Evolutionary conservation across 2,797 vertebrate species (phyloP).

Genomic region (Salmo trutta): DNA sequence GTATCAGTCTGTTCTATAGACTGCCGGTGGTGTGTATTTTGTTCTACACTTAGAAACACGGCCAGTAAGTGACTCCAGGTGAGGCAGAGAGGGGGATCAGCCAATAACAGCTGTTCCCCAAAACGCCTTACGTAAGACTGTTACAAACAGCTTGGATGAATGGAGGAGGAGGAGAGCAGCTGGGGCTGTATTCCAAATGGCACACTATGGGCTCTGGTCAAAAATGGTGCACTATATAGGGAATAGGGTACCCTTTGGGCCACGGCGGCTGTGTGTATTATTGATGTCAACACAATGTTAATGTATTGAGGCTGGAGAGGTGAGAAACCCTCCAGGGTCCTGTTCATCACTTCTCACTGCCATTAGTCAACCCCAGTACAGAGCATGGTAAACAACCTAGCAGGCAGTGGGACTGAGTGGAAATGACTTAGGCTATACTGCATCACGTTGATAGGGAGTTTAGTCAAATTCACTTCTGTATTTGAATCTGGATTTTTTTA

Average conservation of each 20-base stretch:
- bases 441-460: background rate
- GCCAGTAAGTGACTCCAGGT: constrained; percentile 38
- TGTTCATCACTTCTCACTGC: background rate
- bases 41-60: constrained; percentile 28
- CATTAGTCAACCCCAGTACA: background rate
- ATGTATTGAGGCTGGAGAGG: background rate
- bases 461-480: background rate
- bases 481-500: too few species aligned
- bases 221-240: background rate
- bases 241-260: background rate
- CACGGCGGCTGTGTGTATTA: constrained; percentile 12
- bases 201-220: background rate
- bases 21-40: constrained; percentile 19
- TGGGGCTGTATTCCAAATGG: background rate
- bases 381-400: background rate
- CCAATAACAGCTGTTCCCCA: constrained; percentile 45
- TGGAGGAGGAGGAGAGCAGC: constrained; percentile 4
- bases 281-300: background rate
- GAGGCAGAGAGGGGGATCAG: constrained; percentile 25
- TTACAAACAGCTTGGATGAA: constrained; percentile 29
- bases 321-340: background rate
- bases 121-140: constrained; percentile 39
- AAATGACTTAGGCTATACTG: background rate
- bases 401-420: background rate
- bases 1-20: background rate